These are phyloP conservation scores for Bombus haemorrhoidalis DNA, from an alignment of 1,140 invertebrate species.

Conservation along the genomic window DNA sequence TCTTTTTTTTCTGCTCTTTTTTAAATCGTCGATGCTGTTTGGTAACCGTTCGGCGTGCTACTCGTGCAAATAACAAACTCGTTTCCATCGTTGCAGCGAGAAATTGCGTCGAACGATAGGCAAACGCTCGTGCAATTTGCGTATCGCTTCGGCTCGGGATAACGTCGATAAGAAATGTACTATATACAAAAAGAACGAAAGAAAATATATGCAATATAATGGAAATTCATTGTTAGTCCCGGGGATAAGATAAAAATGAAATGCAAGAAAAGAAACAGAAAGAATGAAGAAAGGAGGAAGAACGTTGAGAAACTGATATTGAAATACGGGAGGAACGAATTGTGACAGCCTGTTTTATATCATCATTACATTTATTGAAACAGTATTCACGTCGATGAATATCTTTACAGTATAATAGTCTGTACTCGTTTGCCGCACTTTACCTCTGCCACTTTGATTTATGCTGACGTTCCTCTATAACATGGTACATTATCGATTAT, in stretches of 20 bases:
- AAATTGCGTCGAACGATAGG: conserved; percentile 11
- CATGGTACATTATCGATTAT: conserved; percentile 73
- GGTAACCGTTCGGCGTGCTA: conserved; percentile 11
- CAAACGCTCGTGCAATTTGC: conserved; percentile 34
- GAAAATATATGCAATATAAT: not conserved
- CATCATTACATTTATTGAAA: conserved; percentile 79
- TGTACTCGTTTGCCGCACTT: conserved; percentile 46
- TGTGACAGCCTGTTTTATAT: conserved; percentile 55
- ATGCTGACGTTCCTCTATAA: conserved; percentile 64
- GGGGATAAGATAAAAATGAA: not conserved
- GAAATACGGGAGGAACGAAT: conserved; percentile 31
- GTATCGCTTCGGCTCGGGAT: not conserved
- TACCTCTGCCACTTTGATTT: conserved; percentile 50
- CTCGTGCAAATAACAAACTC: conserved; percentile 32
- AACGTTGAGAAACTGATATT: not conserved
- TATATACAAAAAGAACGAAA: not conserved
- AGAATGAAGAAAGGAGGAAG: not conserved
- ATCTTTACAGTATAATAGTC: conserved; percentile 72
- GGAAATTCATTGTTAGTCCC: not conserved
- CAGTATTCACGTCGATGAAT: conserved; percentile 77
- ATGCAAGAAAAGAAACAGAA: not conserved
- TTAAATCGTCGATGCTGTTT: conserved; percentile 5
- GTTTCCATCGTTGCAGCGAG: conserved; percentile 20
- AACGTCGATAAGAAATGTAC: conserved; percentile 2
- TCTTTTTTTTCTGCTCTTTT: not conserved